Percentiles rank a stretch among this genome's conserved stretches.
phyloP scores from a whole-genome alignment of 2,888 invertebrate species.

The Apoda limacodes region DNA sequence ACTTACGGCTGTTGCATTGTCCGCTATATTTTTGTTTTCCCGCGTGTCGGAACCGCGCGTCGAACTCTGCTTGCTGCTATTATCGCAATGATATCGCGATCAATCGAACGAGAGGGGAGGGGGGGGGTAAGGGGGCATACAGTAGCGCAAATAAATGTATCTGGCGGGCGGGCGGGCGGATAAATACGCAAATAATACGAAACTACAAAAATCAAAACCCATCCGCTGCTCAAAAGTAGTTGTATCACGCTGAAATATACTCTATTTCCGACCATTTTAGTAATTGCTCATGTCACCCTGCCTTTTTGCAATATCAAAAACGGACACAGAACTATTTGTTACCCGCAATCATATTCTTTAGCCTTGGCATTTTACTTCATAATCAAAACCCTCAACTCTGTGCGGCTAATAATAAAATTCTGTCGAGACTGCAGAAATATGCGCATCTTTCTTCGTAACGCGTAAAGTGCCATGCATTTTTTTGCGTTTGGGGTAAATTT shows the following conservation, averaged over 20 bases:
- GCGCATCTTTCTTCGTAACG: no score
- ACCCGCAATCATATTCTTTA: no score
- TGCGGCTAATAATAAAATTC: no score
- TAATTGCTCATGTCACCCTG: no score
- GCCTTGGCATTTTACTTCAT: no score
- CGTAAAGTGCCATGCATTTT: no score
- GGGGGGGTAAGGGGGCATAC: conserved; percentile 33
- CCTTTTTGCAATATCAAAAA: no score
- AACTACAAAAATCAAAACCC: conserved; percentile 71
- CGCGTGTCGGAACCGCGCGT: conserved; percentile 49
- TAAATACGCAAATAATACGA: conserved; percentile 71
- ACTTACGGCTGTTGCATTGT: conserved; percentile 27
- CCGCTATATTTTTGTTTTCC: conserved; percentile 47
- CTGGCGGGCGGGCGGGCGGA: conserved; percentile 64
- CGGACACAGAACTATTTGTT: no score
- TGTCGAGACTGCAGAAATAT: no score
- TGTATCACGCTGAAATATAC: conserved; percentile 25
- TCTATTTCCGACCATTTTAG: conserved; percentile 39
- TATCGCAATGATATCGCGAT: conserved; percentile 70
- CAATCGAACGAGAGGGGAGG: conserved; percentile 51
- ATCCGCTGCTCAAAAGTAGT: conserved; percentile 59
- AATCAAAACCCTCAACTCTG: no score
- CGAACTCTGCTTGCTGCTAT: conserved; percentile 47
- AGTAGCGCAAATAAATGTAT: conserved; percentile 69
- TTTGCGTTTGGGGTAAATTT: no score